Conservation (phyloP, 2,797 vertebrate species). For the Chrosomus eos region DNA sequence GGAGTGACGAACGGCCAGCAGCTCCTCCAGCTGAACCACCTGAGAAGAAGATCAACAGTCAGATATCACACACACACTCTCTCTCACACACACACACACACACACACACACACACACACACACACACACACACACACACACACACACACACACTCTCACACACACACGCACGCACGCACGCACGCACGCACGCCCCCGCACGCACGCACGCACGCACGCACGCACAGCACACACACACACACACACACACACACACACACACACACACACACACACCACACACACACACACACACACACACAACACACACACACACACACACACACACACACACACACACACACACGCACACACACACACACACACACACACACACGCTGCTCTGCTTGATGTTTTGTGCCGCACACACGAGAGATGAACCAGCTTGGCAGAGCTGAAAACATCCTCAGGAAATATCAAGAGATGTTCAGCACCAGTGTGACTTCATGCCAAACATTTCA, state of each 20-base stretch:
- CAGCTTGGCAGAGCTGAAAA: neutral
- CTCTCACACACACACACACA: neutral
- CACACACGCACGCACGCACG: too few species aligned
- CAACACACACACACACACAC: neutral
- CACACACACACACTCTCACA: too few species aligned
- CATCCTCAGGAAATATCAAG: neutral
- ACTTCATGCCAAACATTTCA: slow-evolving; percentile 17
- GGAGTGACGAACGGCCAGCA: slow-evolving; percentile 90
- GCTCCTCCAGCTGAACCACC: slow-evolving; percentile 95
- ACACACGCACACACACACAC: neutral
- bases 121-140: too few species aligned
- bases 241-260: slow-evolving; percentile 3
- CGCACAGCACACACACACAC: neutral
- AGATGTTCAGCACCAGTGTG: neutral
- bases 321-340: neutral
- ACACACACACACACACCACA: neutral
- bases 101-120: too few species aligned
- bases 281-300: neutral
- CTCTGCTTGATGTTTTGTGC: neutral
- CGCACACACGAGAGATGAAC: slow-evolving; percentile 13
- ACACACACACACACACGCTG: neutral
- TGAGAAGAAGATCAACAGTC: slow-evolving; percentile 60
- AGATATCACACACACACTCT: neutral
- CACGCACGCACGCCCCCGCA: too few species aligned
- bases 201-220: too few species aligned